Conservation (phyloP, 2,113 vertebrate species). For the Pseudopipra pipra region DNA sequence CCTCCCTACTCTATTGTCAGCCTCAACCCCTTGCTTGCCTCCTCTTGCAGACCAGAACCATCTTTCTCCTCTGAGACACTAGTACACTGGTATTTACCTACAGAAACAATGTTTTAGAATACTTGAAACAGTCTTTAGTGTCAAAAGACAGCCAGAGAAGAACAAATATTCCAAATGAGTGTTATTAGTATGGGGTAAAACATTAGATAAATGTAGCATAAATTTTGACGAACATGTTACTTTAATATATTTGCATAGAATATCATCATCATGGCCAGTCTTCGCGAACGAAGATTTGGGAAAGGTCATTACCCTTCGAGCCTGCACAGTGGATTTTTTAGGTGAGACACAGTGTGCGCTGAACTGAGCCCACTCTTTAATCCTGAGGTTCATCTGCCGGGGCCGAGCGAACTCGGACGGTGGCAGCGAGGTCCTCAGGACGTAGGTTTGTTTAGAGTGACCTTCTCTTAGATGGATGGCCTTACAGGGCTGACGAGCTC, state of each 20-base stretch:
- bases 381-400: too few relatives aligned
- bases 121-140: neutral
- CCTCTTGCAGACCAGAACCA: neutral
- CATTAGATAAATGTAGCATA: neutral
- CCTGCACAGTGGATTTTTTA: too few relatives aligned
- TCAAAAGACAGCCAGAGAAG: neutral
- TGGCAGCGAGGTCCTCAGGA: too few relatives aligned
- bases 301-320: too few relatives aligned
- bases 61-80: neutral
- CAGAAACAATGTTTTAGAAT: neutral
- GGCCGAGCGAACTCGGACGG: too few relatives aligned
- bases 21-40: neutral
- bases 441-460: too few relatives aligned
- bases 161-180: neutral
- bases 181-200: neutral
- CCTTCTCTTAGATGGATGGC: too few relatives aligned
- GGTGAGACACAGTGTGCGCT: too few relatives aligned
- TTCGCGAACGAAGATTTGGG: too few relatives aligned
- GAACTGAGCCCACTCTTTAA: too few relatives aligned
- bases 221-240: neutral
- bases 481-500: too few relatives aligned
- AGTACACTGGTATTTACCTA: neutral
- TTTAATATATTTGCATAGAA: neutral
- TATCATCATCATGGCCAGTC: too few relatives aligned
- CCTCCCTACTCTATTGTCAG: neutral